Percentiles rank a stretch among this genome's conserved stretches.
phyloP scores from a whole-genome alignment of 2,113 vertebrate species.

The Spea bombifrons region DNA sequence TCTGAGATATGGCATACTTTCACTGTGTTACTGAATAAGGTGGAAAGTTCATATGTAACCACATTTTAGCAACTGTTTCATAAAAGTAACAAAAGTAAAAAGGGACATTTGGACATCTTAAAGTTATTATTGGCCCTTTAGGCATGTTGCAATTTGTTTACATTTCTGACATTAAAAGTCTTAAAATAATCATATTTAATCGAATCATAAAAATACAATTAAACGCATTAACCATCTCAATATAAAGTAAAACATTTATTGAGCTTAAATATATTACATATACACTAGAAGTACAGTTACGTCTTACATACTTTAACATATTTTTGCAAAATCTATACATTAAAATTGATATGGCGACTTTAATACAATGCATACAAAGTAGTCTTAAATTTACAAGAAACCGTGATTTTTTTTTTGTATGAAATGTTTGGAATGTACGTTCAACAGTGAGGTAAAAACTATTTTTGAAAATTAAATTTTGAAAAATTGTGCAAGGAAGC shows the following conservation, averaged over 20 bases:
- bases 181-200: too few relatives aligned
- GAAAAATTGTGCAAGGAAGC: slow-evolving; percentile 89
- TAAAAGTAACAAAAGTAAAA: too few relatives aligned
- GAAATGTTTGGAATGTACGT: slow-evolving; percentile 95
- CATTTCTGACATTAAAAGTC: too few relatives aligned
- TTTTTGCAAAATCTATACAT: slow-evolving; percentile 99
- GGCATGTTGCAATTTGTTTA: too few relatives aligned
- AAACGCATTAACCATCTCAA: slow-evolving; percentile 61
- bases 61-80: too few relatives aligned
- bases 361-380: slow-evolving; percentile 99
- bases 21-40: too few relatives aligned
- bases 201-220: not conserved
- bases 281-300: slow-evolving; percentile 99
- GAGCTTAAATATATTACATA: slow-evolving; percentile 99
- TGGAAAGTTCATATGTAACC: too few relatives aligned
- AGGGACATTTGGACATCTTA: too few relatives aligned
- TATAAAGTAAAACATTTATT: slow-evolving; percentile 99
- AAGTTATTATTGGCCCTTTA: too few relatives aligned
- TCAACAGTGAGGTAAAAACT: slow-evolving; percentile 95
- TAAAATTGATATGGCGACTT: slow-evolving; percentile 99
- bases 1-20: too few relatives aligned
- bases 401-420: slow-evolving; percentile 74
- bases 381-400: slow-evolving; percentile 99
- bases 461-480: slow-evolving; percentile 70
- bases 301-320: slow-evolving; percentile 99